Percentiles rank a stretch among this genome's conserved stretches.
Evolutionary conservation across 2,888 invertebrate genomes (phyloP).

Genomic region (Coenonympha glycerion): DNA sequence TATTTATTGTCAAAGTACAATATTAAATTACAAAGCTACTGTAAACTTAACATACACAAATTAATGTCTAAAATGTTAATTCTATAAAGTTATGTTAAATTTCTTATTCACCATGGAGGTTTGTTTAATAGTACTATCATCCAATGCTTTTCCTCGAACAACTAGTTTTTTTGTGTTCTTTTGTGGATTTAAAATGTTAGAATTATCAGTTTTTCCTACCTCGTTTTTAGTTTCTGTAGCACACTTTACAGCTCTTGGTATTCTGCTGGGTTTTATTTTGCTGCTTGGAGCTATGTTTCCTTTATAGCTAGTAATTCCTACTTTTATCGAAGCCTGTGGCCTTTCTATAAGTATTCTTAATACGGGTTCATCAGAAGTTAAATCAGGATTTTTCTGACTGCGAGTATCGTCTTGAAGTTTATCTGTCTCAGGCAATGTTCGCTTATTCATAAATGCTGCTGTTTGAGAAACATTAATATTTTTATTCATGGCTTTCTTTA

Average conservation of each 20-base stretch:
- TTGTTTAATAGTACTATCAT: constrained; percentile 26
- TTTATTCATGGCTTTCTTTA: constrained; percentile 2
- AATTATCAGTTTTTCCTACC: not conserved
- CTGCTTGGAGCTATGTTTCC: constrained; percentile 11
- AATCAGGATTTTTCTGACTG: not conserved
- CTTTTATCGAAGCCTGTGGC: constrained; percentile 32
- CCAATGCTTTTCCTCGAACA: constrained; percentile 12
- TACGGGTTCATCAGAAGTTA: constrained; percentile 26
- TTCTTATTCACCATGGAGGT: constrained; percentile 15
- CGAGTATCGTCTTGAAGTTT: not conserved
- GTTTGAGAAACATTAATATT: not conserved
- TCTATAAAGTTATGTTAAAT: constrained; percentile 25
- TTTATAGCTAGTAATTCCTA: constrained; percentile 30
- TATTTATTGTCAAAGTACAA: not conserved
- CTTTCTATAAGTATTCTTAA: constrained; percentile 44
- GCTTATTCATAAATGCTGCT: not conserved
- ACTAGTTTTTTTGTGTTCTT: constrained; percentile 8
- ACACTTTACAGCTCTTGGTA: constrained; percentile 35
- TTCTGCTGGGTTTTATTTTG: constrained; percentile 37
- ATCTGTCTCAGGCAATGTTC: not conserved
- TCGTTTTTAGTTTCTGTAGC: constrained; percentile 3
- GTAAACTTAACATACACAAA: not conserved
- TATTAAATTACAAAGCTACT: constrained; percentile 7
- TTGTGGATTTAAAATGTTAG: not conserved
- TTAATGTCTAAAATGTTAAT: not conserved